phyloP scores from a whole-genome alignment of 2,888 invertebrate genomes.

The Apotomis betuletana region DNA sequence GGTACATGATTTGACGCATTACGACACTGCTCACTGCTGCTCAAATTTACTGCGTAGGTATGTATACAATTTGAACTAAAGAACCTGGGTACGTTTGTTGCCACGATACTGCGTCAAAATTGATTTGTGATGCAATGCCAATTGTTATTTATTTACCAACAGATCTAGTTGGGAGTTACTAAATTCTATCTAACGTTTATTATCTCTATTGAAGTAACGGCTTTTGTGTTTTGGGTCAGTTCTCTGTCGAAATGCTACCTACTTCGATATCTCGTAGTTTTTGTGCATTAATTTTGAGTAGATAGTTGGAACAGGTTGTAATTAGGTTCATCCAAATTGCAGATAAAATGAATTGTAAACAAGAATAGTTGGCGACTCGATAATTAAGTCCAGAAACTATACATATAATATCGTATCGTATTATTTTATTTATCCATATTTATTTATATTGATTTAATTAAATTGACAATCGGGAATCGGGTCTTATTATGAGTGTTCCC shows the following conservation, averaged over 20 bases:
- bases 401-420: no score
- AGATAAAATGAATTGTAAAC: no score
- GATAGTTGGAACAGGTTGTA: no score
- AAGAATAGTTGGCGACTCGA: no score
- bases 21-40: background rate
- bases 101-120: conserved; percentile 8
- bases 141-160: conserved; percentile 20
- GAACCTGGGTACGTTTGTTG: conserved; percentile 4
- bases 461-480: no score
- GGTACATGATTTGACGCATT: background rate
- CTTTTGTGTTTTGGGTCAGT: conserved; percentile 18
- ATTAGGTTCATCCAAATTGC: no score
- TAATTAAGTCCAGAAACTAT: no score
- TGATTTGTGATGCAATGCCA: conserved; percentile 17
- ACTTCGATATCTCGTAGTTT: background rate
- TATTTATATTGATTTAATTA: no score
- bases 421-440: no score
- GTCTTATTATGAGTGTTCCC: no score
- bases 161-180: conserved; percentile 3
- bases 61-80: background rate
- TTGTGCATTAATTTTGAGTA: background rate
- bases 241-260: conserved; percentile 10
- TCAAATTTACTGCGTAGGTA: background rate
- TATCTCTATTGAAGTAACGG: conserved; percentile 7
- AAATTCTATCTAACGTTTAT: conserved; percentile 9